Percentiles rank a stretch among this genome's conserved stretches.
Evolutionary conservation across 2,888 invertebrate genomes (phyloP).

Genomic region (Hirtodrosophila cameraria): DNA sequence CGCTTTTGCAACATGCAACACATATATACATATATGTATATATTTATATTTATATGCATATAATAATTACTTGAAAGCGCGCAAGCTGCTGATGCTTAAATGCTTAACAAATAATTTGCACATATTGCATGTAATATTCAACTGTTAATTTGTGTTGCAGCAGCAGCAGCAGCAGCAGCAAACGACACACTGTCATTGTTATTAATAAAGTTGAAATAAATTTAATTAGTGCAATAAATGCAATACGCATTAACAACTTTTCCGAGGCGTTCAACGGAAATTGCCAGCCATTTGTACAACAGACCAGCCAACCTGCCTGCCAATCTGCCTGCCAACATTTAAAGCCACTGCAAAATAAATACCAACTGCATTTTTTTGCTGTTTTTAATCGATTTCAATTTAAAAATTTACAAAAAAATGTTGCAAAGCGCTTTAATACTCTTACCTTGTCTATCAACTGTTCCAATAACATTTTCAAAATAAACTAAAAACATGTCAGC

Average conservation of each 20-base stretch:
- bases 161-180: not conserved
- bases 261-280: conserved; percentile 49
- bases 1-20: conserved; percentile 23
- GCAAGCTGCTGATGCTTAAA: conserved; percentile 39
- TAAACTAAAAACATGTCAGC: no score
- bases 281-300: conserved; percentile 65
- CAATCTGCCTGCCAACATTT: conserved; percentile 29
- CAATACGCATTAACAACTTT: conserved; percentile 25
- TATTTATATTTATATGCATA: no score
- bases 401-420: not conserved
- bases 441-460: no score
- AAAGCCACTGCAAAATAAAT: conserved; percentile 54
- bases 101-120: conserved; percentile 38
- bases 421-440: no score
- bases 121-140: conserved; percentile 14
- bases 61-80: conserved; percentile 2
- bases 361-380: conserved; percentile 15
- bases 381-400: conserved; percentile 14
- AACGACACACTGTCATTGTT: conserved; percentile 32
- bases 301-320: conserved; percentile 22
- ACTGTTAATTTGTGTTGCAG: not conserved
- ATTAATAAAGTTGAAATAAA: conserved; percentile 67
- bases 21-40: no score
- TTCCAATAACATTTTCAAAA: no score
- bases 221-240: conserved; percentile 68